A percentile compares a stretch with the other conserved stretches of the same genome.
Conservation (phyloP, 2,113 vertebrate species). For the Nothobranchius kuhntae region DNA sequence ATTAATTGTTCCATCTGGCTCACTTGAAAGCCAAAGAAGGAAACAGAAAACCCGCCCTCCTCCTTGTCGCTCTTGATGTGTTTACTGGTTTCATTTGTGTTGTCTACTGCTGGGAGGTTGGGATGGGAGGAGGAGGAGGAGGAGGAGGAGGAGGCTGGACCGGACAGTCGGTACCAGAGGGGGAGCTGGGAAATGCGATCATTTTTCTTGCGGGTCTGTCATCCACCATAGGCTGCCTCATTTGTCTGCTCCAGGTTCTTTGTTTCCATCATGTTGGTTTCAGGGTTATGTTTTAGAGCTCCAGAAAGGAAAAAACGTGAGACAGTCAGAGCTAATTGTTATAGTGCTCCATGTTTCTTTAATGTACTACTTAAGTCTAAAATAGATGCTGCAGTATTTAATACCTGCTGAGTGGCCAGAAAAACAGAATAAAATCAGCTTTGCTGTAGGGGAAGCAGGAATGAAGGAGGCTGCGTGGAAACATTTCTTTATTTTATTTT, state of each 20-base stretch:
- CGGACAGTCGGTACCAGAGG: constrained; percentile 60
- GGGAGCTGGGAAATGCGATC: constrained; percentile 70
- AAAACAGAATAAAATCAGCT: constrained; percentile 31
- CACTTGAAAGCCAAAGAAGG: constrained; percentile 66
- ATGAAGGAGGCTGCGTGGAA: constrained; percentile 6
- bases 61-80: constrained; percentile 62
- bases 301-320: constrained; percentile 4
- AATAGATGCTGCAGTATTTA: constrained; percentile 51
- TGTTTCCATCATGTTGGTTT: constrained; percentile 63
- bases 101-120: constrained; percentile 30
- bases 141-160: constrained; percentile 42
- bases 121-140: constrained; percentile 39
- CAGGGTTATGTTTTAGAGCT: constrained; percentile 41
- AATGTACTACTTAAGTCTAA: constrained; percentile 46
- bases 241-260: constrained; percentile 77
- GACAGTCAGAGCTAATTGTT: constrained; percentile 49
- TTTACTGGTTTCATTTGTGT: constrained; percentile 60
- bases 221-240: constrained; percentile 71
- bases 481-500: constrained; percentile 13
- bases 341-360: constrained; percentile 51
- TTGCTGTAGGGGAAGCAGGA: constrained; percentile 11
- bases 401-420: constrained; percentile 57
- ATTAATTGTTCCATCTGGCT: constrained; percentile 91
- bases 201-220: constrained; percentile 77
- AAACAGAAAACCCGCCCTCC: constrained; percentile 54